Conservation (phyloP, 2,113 vertebrate species). For the Megaceryle maxima region DNA sequence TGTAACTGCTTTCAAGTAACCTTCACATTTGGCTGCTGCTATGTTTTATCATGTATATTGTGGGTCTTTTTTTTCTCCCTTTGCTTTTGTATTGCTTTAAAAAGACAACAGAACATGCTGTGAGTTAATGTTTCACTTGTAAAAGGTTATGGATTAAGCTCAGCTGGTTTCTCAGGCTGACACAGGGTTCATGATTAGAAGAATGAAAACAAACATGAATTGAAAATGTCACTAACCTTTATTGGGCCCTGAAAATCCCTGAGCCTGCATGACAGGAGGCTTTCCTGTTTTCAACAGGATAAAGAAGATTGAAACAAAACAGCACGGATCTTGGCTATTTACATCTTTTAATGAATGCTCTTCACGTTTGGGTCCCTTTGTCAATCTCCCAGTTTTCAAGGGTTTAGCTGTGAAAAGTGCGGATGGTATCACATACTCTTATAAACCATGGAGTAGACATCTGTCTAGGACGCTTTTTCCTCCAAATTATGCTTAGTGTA, state of each 20-base stretch:
- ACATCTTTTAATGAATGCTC: slow-evolving; percentile 80
- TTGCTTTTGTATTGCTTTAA: slow-evolving; percentile 69
- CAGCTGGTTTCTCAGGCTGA: slow-evolving; percentile 74
- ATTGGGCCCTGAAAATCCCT: slow-evolving; percentile 68
- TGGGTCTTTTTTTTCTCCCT: not conserved
- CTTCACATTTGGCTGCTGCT: slow-evolving; percentile 39
- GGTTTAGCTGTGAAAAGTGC: slow-evolving; percentile 73
- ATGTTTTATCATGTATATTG: slow-evolving; percentile 57
- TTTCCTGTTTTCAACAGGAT: slow-evolving; percentile 76
- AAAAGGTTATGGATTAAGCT: slow-evolving; percentile 79
- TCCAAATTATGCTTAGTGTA: slow-evolving; percentile 60
- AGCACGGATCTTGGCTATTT: slow-evolving; percentile 73
- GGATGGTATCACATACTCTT: slow-evolving; percentile 74
- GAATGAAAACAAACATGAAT: slow-evolving; percentile 80
- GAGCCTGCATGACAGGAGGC: slow-evolving; percentile 74
- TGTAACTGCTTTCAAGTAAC: slow-evolving; percentile 40
- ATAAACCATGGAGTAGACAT: slow-evolving; percentile 71
- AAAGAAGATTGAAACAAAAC: slow-evolving; percentile 78
- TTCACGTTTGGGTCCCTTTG: slow-evolving; percentile 75
- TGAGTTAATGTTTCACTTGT: slow-evolving; percentile 75
- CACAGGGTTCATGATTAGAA: slow-evolving; percentile 73
- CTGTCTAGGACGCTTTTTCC: slow-evolving; percentile 67
- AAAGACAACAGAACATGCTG: slow-evolving; percentile 71
- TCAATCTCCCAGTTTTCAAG: slow-evolving; percentile 73
- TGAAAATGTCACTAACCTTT: slow-evolving; percentile 80